Conservation (phyloP, 2,113 vertebrate species). For the Hystrix cristata region DNA sequence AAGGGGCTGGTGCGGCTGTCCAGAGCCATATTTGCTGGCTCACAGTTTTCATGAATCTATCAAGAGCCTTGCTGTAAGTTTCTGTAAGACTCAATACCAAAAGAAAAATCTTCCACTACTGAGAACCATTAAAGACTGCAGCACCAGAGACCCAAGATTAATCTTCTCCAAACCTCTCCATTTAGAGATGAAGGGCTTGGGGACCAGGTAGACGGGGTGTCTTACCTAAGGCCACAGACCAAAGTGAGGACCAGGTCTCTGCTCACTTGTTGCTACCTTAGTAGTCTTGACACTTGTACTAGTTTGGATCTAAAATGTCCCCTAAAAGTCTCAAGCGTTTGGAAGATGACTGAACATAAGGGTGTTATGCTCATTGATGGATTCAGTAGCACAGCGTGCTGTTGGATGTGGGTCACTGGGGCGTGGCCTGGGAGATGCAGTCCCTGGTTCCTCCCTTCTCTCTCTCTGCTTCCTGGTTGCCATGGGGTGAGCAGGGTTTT, state of each 20-base stretch:
- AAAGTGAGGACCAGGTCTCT: not conserved
- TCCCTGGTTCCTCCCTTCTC: not conserved
- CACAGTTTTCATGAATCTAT: not conserved
- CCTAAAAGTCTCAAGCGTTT: not conserved
- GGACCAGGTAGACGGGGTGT: not conserved
- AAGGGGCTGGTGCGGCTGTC: not conserved
- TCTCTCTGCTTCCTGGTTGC: not conserved
- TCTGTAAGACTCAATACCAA: not conserved
- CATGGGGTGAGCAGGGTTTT: not conserved
- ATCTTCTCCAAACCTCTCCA: not conserved
- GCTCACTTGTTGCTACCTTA: not conserved
- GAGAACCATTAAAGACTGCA: not conserved
- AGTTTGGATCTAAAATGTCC: not conserved
- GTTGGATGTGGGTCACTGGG: not conserved
- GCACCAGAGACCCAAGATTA: not conserved
- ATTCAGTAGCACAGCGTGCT: not conserved
- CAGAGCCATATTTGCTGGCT: not conserved
- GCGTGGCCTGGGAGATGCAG: not conserved
- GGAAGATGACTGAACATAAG: not conserved
- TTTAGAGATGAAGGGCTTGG: not conserved
- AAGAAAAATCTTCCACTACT: not conserved
- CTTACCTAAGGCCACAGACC: not conserved
- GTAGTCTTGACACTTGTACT: not conserved
- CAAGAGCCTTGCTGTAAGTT: not conserved
- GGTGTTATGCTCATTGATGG: not conserved